A percentile compares a stretch with the other conserved stretches of the same genome.
Evolutionary conservation across 2,113 vertebrate genomes (phyloP).

Genomic region (Eulemur rufifrons): DNA sequence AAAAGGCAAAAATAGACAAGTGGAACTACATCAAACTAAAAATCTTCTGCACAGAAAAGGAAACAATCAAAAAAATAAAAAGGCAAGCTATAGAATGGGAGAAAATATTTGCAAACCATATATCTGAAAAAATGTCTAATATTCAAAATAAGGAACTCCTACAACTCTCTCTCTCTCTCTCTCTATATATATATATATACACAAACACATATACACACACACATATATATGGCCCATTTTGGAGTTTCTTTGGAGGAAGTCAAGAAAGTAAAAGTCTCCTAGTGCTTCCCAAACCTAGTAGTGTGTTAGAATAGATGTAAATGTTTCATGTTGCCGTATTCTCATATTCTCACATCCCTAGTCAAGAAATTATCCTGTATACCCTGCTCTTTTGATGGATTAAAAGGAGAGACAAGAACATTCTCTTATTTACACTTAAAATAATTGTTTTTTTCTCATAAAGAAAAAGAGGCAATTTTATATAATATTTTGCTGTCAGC

Average conservation of each 20-base stretch:
- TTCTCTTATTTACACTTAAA: slow-evolving; percentile 64
- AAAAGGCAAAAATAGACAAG: neutral
- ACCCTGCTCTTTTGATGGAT: neutral
- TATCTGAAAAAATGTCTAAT: neutral
- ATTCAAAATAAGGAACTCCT: neutral
- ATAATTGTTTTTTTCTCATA: slow-evolving; percentile 51
- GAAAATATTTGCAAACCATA: neutral
- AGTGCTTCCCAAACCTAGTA: neutral
- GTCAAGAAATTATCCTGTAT: neutral
- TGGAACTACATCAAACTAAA: neutral
- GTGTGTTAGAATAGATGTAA: neutral
- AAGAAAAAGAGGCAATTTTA: slow-evolving; percentile 60
- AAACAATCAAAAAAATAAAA: neutral
- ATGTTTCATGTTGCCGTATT: neutral
- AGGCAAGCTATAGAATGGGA: neutral
- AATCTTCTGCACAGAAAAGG: neutral
- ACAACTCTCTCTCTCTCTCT: neutral
- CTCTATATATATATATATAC: too few relatives aligned
- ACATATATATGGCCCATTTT: neutral
- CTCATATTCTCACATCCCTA: neutral
- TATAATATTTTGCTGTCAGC: neutral
- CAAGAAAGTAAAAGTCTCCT: neutral
- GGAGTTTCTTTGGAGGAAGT: neutral
- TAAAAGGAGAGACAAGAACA: neutral
- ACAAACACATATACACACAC: too few relatives aligned